phyloP scores from a whole-genome alignment of 2,888 invertebrate species.

The Malacosoma neustria region DNA sequence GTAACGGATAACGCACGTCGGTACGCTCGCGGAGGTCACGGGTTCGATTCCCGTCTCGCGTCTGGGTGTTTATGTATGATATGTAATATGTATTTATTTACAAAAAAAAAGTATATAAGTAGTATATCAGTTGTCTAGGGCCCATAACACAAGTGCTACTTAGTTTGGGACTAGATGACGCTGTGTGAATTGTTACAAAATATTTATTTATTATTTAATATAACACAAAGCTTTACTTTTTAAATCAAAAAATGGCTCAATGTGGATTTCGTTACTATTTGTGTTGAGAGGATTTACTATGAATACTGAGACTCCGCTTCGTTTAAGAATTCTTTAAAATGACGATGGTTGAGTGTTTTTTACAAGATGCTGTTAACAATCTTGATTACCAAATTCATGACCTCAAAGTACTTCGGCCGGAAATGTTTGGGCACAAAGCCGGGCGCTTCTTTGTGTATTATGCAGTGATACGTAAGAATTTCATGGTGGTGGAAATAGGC shows the following conservation, averaged over 20 bases:
- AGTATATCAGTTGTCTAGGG: too few species aligned
- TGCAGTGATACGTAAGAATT: constrained; percentile 10
- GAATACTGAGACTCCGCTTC: constrained; percentile 7
- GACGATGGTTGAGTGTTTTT: constrained; percentile 3
- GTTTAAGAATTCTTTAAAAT: constrained; percentile 7
- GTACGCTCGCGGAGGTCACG: too few species aligned
- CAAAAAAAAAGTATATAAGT: constrained; percentile 9
- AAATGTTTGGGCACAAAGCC: constrained; percentile 11
- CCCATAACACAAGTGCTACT: too few species aligned
- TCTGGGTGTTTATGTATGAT: too few species aligned
- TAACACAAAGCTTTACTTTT: constrained; percentile 23
- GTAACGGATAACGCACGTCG: too few species aligned
- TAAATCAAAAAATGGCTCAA: constrained; percentile 22
- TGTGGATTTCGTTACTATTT: constrained; percentile 19
- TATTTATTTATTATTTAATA: too few species aligned
- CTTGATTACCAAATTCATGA: constrained; percentile 18
- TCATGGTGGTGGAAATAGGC: constrained; percentile 6
- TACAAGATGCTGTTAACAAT: constrained; percentile 14
- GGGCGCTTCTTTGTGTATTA: constrained; percentile 12
- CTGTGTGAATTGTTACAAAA: too few species aligned
- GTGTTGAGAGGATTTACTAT: constrained; percentile 20
- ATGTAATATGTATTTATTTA: too few species aligned
- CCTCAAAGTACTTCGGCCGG: constrained; percentile 16
- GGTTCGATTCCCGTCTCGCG: too few species aligned
- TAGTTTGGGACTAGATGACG: too few species aligned